Evolutionary conservation across 1,140 invertebrate genomes (phyloP), one percentile per base, ranked within the genome.

Genomic region (Dryas iulia): DNA sequence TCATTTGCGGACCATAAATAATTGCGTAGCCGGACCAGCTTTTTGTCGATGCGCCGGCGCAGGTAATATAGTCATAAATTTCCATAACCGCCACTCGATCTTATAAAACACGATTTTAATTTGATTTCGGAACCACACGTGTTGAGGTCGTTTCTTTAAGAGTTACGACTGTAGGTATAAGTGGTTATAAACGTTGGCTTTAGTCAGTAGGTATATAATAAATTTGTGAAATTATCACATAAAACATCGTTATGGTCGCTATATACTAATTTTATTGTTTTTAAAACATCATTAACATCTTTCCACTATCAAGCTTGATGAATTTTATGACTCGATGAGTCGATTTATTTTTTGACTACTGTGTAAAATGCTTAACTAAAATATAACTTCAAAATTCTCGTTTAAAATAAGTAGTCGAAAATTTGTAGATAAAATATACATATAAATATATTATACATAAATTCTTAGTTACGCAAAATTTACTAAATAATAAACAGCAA

Each of bases 61-160:
- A 91, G 87, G 87, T 91, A 91, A 91, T 91, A 91, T 90, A 91
- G 89, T 90, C 89, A 91, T 91, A 91, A 91, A 91, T 91, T 90
- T 89, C 84, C 85, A 91, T 91, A 91, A 91, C 87, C 86, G 85
- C 87, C 87, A 89, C 82, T 89, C 86, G 89, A 91, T 91, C 85
- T 90, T 91, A 91, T 91, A 87, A 88, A 89, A 89, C 85, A 87
- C 89, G 86, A 90, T 90, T 91, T 91, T 91, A 91, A 91, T 91
- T 91, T 90, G 89, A 91, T 91, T 90, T 86, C 72, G 84, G 83
- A 86, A 72, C 89, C 89, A 89, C 87, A 91, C 87, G 87, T 89
- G 89, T 89, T 81, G 86, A 84, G 83, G 78, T 72, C 77, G 85
- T 86, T 86, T 78, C 69, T 68, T 60, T 26, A 72, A 81, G 77